Base-by-base conservation (phyloP, 2,113 vertebrate species). In the Hippocampus abdominalis region DNA sequence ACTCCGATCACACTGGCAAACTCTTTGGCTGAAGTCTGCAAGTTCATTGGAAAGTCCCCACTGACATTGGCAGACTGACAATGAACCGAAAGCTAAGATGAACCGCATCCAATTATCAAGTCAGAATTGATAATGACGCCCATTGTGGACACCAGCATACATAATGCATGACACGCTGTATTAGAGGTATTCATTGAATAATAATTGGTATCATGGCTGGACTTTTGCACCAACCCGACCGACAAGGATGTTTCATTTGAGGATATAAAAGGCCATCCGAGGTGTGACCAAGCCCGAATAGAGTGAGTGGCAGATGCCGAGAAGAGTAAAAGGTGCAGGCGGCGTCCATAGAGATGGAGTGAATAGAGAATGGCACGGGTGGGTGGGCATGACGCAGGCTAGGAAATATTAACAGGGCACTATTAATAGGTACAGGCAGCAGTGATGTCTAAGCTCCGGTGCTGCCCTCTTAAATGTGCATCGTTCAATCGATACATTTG, bases 371-470 rank as follows among this genome's bases (percentile, higher is more conserved):
- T 75, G 81, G 72, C 68, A 76, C 36, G 39, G 69, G 67, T 68
- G 67, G 66, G 70, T 68, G 71, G 67, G 68, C 48, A 80, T 81
- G 79, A 79, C 23, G 62, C 71, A 85, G 66, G 73, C 39, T 59
- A 75, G 78, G 83, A 60, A 60, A 89, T 88, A 81, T 88, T 86
- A 82, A 81, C 69, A 32, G 69, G 65, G 64, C 25, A 71, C 76
- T 79, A 87, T 84, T 88, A 88, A 77, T 88, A 84, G 84, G 62
- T 70, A 20, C 77, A 67, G 78, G 81, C 75, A 83, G 77, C 60
- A 72, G 78, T 74, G 69, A 80, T 76, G 69, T 79, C 69, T 78
- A 40, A 42, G 40, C 62, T 40, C 61, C 57, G 32, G 57, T 20
- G 57, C 27, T 60, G 57, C 27, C 73, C 27, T 81, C 75, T 73